A percentile compares a stretch with the other conserved stretches of the same genome.
phyloP scores from a whole-genome alignment of 1,140 invertebrate species.

The Schlechtendalia chinensis region DNA sequence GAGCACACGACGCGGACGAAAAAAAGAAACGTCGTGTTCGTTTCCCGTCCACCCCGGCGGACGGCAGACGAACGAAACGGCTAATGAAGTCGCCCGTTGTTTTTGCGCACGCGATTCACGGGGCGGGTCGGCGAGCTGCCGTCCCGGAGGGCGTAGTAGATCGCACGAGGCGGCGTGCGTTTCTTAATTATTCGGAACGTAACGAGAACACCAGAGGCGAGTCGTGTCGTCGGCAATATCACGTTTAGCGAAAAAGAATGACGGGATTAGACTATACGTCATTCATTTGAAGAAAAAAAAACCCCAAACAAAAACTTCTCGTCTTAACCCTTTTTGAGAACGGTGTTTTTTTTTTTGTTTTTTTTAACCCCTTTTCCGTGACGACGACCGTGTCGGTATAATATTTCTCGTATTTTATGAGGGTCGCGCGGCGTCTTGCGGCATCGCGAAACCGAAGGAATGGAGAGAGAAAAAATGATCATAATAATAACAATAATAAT shows the following conservation, averaged over 20 bases:
- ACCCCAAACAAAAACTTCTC: background rate
- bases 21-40: too few species aligned
- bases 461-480: background rate
- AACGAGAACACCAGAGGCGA: background rate
- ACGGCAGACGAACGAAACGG: background rate
- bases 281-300: background rate
- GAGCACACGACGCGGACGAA: background rate
- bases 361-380: too few species aligned
- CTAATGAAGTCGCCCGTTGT: background rate
- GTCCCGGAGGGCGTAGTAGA: too few species aligned
- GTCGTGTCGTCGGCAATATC: background rate
- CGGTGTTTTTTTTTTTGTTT: background rate
- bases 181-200: conserved; percentile 17
- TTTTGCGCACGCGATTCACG: background rate
- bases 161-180: too few species aligned
- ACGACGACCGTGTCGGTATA: background rate
- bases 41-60: background rate
- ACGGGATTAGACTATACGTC: conserved; percentile 22
- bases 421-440: background rate
- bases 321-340: conserved; percentile 24
- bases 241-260: background rate
- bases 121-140: background rate
- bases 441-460: too few species aligned
- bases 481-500: too few species aligned
- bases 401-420: conserved; percentile 8